A percentile compares a stretch with the other conserved stretches of the same genome.
Evolutionary conservation across 2,888 invertebrate species (phyloP).

Genomic region (Meghimatium bilineatum): DNA sequence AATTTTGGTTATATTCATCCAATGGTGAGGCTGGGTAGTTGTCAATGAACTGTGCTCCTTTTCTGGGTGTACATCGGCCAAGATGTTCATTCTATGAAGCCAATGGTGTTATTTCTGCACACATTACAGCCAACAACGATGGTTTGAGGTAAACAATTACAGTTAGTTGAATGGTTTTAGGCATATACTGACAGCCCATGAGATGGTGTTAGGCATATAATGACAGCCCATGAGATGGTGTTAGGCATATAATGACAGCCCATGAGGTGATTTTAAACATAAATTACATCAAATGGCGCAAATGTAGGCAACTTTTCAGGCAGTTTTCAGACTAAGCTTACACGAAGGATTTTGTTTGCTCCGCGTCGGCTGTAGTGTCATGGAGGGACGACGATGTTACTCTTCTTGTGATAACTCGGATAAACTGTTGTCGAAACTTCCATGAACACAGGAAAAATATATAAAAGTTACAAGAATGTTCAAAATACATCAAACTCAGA

Average conservation of each 20-base stretch:
- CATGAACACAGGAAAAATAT: constrained; percentile 31
- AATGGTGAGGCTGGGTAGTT: too few species aligned
- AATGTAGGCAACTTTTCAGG: background rate
- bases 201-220: too few species aligned
- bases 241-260: background rate
- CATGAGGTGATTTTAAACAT: background rate
- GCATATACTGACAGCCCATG: too few species aligned
- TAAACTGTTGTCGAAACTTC: constrained; percentile 29
- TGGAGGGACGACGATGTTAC: background rate
- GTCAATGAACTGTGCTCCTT: too few species aligned
- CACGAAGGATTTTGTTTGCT: constrained; percentile 11
- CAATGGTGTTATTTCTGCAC: too few species aligned
- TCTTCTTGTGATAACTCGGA: constrained; percentile 13
- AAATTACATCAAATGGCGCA: background rate
- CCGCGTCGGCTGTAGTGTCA: background rate
- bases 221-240: too few species aligned
- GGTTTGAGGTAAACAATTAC: too few species aligned
- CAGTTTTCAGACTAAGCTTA: background rate
- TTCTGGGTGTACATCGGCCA: too few species aligned
- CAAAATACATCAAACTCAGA: constrained; percentile 17
- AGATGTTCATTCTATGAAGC: too few species aligned
- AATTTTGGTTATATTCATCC: too few species aligned
- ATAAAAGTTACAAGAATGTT: constrained; percentile 39
- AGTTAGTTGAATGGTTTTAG: too few species aligned
- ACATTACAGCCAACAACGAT: too few species aligned